These are phyloP conservation scores for Panzeria rudis DNA, from an alignment of 2,888 invertebrate genomes.

Conservation along the genomic window DNA sequence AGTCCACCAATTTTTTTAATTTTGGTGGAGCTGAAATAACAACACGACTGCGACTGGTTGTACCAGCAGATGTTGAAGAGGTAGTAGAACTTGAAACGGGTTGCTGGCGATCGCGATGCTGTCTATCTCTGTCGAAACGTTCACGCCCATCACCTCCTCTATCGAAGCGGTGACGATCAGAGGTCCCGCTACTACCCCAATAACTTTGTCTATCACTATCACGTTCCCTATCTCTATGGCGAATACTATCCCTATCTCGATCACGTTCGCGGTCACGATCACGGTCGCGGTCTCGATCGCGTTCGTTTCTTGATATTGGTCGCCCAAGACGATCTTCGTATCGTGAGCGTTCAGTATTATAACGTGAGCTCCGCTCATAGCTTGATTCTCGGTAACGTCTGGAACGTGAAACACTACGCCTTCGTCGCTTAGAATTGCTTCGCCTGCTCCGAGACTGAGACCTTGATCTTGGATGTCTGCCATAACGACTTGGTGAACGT, in stretches of 20 bases:
- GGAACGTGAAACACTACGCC: slow-evolving; percentile 75
- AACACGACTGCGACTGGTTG: slow-evolving; percentile 78
- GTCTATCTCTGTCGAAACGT: slow-evolving; percentile 64
- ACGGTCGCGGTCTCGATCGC: slow-evolving; percentile 67
- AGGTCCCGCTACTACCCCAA: slow-evolving; percentile 47
- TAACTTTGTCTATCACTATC: slow-evolving; percentile 70
- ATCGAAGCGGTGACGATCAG: slow-evolving; percentile 63
- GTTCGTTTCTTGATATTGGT: slow-evolving; percentile 70
- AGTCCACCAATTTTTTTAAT: slow-evolving; percentile 82
- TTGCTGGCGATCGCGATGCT: slow-evolving; percentile 70
- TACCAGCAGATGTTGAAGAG: slow-evolving; percentile 60
- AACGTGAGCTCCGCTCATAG: slow-evolving; percentile 71
- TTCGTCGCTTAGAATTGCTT: slow-evolving; percentile 78
- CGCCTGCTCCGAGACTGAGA: slow-evolving; percentile 80
- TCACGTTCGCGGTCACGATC: too few species aligned
- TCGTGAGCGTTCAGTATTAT: slow-evolving; percentile 75
- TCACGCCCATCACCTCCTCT: slow-evolving; percentile 71
- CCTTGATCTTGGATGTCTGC: slow-evolving; percentile 68
- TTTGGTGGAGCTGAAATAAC: slow-evolving; percentile 82
- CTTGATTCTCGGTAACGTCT: slow-evolving; percentile 76
- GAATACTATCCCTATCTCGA: slow-evolving; percentile 71
- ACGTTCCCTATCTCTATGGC: slow-evolving; percentile 67
- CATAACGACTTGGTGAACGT: slow-evolving; percentile 74
- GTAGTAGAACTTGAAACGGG: slow-evolving; percentile 42
- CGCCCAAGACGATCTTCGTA: slow-evolving; percentile 75